These are phyloP conservation scores for Thermophis baileyi DNA, from an alignment of 2,113 vertebrate genomes.

Conservation along the genomic window DNA sequence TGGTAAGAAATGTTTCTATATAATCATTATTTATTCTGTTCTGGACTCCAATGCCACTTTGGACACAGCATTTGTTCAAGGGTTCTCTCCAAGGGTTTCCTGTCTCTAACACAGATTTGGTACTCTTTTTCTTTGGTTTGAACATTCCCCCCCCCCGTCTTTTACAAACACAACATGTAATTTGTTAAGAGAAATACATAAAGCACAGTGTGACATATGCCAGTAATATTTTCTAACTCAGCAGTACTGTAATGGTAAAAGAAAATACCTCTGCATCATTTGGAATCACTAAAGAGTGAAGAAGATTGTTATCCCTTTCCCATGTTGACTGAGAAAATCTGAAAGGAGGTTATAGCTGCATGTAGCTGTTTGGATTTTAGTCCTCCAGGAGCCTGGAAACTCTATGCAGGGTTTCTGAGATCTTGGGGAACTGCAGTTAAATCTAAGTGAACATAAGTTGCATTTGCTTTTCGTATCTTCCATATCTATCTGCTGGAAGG, in stretches of 20 bases:
- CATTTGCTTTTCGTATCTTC: neutral
- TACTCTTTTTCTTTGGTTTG: neutral
- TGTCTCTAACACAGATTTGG: neutral
- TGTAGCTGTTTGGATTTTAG: neutral
- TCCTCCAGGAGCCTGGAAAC: neutral
- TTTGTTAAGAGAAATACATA: neutral
- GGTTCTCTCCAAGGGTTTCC: neutral
- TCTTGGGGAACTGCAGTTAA: neutral
- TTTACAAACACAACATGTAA: neutral
- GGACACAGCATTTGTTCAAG: neutral
- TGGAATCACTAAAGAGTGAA: neutral
- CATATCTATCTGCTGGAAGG: neutral
- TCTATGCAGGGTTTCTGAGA: neutral
- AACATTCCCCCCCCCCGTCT: neutral
- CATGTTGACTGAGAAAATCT: neutral
- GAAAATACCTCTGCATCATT: neutral
- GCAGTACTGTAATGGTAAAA: neutral
- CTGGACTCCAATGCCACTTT: neutral
- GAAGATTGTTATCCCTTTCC: neutral
- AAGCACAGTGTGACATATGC: neutral
- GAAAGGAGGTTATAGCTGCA: neutral
- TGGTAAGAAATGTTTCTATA: neutral
- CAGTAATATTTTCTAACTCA: neutral
- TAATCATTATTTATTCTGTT: neutral
- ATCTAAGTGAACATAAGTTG: neutral